These are phyloP conservation scores for Amaurobius ferox DNA, from an alignment of 2,888 invertebrate genomes.

Conservation along the genomic window DNA sequence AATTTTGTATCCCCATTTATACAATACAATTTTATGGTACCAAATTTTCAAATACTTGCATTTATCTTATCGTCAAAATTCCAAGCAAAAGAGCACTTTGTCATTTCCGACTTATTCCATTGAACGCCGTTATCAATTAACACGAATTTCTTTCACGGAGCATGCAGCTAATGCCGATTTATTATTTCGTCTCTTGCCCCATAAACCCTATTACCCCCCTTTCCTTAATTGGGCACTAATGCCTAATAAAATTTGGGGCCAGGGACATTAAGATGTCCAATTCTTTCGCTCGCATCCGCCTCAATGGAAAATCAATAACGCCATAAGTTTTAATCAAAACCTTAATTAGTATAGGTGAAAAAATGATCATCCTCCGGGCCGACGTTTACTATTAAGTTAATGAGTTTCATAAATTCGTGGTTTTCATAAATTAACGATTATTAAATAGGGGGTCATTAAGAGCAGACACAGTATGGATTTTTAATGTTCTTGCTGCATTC, in stretches of 20 bases:
- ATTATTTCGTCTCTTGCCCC: neutral
- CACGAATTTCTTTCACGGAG: neutral
- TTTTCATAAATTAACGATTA: slow-evolving; percentile 36
- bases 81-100: too few relatives aligned
- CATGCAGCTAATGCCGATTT: neutral
- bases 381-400: slow-evolving; percentile 41
- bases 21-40: too few relatives aligned
- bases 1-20: too few relatives aligned
- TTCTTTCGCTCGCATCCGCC: slow-evolving; percentile 18
- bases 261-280: slow-evolving; percentile 17
- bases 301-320: slow-evolving; percentile 45
- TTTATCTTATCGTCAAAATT: too few relatives aligned
- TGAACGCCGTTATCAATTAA: neutral
- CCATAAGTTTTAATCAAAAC: slow-evolving; percentile 52
- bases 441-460: slow-evolving; percentile 29
- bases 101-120: too few relatives aligned
- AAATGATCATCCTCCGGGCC: slow-evolving; percentile 29
- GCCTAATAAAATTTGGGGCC: slow-evolving; percentile 18
- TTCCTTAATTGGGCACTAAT: slow-evolving; percentile 38
- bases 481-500: slow-evolving; percentile 1
- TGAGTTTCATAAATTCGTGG: slow-evolving; percentile 51
- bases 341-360: slow-evolving; percentile 46
- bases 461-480: slow-evolving; percentile 12
- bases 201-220: neutral
- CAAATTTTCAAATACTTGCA: too few relatives aligned